Evolutionary conservation across 2,113 vertebrate species (phyloP).

Genomic region (Thunnus maccoyii): DNA sequence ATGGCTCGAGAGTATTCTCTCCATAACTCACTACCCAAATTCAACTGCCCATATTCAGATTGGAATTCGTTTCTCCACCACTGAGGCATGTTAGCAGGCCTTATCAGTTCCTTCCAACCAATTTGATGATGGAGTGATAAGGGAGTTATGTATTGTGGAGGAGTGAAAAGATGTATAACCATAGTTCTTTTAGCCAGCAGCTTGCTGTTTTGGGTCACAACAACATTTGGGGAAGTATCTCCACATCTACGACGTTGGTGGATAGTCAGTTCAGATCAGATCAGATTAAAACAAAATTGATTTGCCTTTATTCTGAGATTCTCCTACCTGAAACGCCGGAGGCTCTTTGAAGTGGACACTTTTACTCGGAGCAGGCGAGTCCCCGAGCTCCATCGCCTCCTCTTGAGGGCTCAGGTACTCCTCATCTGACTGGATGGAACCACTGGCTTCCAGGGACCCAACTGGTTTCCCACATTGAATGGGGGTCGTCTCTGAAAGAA

Average conservation of each 20-base stretch:
- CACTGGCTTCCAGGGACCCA: constrained; percentile 78
- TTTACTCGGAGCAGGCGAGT: constrained; percentile 72
- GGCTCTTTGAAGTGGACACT: constrained; percentile 87
- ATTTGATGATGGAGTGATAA: no score
- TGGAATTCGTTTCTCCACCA: no score
- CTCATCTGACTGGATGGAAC: constrained; percentile 90
- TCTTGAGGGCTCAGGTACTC: constrained; percentile 91
- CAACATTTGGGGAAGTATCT: no score
- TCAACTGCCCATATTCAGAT: background rate
- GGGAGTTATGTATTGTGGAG: no score
- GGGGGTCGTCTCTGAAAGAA: constrained; percentile 60
- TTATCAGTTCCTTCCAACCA: no score
- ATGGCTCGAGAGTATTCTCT: no score
- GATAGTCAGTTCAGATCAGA: background rate
- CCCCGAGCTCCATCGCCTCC: constrained; percentile 87
- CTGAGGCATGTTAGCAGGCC: no score
- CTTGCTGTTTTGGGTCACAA: no score
- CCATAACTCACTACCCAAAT: background rate
- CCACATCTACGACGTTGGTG: background rate
- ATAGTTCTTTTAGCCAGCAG: no score
- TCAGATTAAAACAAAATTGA: no score
- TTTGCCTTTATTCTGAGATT: background rate
- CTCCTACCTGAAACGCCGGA: constrained; percentile 90
- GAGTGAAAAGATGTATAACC: no score
- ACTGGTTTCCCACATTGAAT: constrained; percentile 60